Evolutionary conservation across 2,888 invertebrate species (phyloP), one percentile per base, ranked within the genome.

Genomic region (Odontocerum albicorne): DNA sequence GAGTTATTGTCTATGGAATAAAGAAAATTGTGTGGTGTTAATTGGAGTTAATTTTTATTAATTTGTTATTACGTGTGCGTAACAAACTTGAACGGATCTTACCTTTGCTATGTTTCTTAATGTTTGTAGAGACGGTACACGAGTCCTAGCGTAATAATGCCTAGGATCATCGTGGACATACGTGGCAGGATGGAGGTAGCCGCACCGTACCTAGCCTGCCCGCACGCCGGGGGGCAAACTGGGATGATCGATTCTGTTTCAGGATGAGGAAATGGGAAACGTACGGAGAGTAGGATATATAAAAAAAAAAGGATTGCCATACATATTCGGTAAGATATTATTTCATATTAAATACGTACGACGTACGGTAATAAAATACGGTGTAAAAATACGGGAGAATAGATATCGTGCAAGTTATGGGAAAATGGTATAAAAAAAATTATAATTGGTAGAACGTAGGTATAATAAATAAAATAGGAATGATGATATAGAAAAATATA

Each of bases 161-260:
- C 47, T 1, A 68, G 27, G 0, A 68, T 68, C 13, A 54, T 45
- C 0, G 44, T 63, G 2, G 66, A 65, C 16, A 53, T 19, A 4
- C 68, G 69, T 1, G 67, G 70, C 4, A 68, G 19, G 56, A 79
- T 60, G 22, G 79, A 70, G 33, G 79, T 71, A 20, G 81, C 84
- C 57, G 75, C 80, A 61, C 77, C 82, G 66, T 83, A 86, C 43
- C 81, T 73, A 50, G 84, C 79, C 66, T 86, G 84, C 6, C 86
- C 88, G 73, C 95, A 95, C 66, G 94, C 94, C 61, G 94, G 95
- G 65, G 94, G 95, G 69, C 95, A 95, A 65, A 94, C 90, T 64
- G 94, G 93, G 64, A 92, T 90, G 66, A 92, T 87, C 47, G 92
- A 89, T 81, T 95, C 91, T 90, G 85, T 71, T 20, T 44, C 17